These are phyloP conservation scores for Strix occidentalis DNA, from an alignment of 2,797 vertebrate species.

Conservation along the genomic window DNA sequence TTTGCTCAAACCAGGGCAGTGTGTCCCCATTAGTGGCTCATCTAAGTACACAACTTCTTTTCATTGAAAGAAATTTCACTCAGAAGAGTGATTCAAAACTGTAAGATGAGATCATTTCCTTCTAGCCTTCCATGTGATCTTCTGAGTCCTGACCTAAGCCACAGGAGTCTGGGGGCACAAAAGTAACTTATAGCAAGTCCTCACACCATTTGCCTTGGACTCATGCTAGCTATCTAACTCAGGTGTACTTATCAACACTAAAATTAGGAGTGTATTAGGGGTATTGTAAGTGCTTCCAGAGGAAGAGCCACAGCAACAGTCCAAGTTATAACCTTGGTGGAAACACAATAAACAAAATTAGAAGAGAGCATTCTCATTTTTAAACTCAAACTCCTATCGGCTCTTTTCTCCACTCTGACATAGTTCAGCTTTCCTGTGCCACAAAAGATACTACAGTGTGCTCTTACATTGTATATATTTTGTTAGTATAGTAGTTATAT, in stretches of 20 bases:
- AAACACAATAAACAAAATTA: background rate
- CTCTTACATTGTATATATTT: background rate
- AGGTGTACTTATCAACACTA: background rate
- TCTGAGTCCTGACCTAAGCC: background rate
- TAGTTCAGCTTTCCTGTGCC: background rate
- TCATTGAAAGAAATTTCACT: background rate
- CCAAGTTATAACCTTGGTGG: background rate
- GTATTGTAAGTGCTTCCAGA: background rate
- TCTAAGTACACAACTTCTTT: background rate
- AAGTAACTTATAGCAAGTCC: background rate
- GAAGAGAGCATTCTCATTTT: background rate
- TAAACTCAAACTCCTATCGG: background rate
- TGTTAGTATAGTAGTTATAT: background rate
- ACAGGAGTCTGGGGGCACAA: background rate
- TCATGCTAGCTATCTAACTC: background rate
- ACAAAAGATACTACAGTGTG: background rate
- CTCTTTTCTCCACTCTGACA: background rate
- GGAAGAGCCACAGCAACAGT: background rate
- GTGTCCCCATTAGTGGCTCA: background rate
- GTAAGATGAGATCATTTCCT: background rate
- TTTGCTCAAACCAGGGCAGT: background rate
- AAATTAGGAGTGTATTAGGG: background rate
- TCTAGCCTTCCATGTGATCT: background rate
- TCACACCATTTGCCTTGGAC: background rate
- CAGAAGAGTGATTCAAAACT: background rate